Evolutionary conservation across 2,113 vertebrate species (phyloP).

Genomic region (Haemorhous mexicanus): DNA sequence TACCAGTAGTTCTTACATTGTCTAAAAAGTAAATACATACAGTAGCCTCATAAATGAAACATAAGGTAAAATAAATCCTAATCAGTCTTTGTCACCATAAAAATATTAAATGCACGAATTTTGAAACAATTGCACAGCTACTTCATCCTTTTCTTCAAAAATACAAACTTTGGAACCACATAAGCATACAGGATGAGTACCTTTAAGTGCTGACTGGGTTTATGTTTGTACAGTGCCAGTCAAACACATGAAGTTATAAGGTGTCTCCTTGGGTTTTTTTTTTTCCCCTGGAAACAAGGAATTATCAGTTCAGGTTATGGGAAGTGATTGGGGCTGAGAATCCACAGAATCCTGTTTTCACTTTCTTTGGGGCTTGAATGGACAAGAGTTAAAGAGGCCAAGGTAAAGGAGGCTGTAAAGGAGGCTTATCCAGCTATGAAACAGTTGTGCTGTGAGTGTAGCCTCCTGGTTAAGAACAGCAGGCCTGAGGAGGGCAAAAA

Average conservation of each 20-base stretch:
- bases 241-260: neutral
- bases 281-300: neutral
- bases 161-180: fast-evolving
- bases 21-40: neutral
- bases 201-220: neutral
- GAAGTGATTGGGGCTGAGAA: neutral
- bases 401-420: neutral
- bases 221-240: neutral
- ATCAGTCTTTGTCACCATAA: neutral
- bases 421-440: neutral
- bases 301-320: neutral
- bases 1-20: neutral
- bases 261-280: neutral
- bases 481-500: neutral
- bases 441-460: neutral
- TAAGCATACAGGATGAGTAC: neutral
- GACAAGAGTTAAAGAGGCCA: neutral
- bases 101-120: neutral
- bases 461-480: neutral
- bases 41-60: neutral
- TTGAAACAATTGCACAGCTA: neutral
- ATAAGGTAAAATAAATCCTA: neutral
- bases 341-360: neutral
- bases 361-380: neutral
- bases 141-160: neutral